Conservation (phyloP, 2,113 vertebrate species). For the Bambusicola thoracicus region DNA sequence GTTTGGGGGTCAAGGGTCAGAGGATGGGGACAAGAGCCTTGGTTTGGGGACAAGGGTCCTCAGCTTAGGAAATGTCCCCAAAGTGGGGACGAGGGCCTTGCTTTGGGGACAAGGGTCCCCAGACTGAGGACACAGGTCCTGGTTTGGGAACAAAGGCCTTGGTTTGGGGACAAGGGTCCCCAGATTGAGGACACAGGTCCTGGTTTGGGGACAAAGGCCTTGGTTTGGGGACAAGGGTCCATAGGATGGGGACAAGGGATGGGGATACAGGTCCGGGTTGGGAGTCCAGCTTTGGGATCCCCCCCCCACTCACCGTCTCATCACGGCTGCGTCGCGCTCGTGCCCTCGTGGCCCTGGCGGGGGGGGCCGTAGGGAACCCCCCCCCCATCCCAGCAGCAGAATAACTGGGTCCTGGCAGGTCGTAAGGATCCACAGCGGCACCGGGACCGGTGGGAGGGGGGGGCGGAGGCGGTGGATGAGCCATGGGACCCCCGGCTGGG, state of each 20-base stretch:
- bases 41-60: too few relatives aligned
- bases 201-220: background rate
- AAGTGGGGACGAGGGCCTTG: background rate
- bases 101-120: background rate
- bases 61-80: too few relatives aligned
- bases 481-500: background rate
- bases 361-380: constrained; percentile 70
- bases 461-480: constrained; percentile 51
- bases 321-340: constrained; percentile 86
- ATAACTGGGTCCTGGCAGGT: constrained; percentile 91
- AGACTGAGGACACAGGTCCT: too few relatives aligned
- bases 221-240: too few relatives aligned
- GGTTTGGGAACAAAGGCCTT: too few relatives aligned
- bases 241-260: too few relatives aligned
- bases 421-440: constrained; percentile 86
- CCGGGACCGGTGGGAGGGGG: background rate
- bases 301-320: constrained; percentile 84
- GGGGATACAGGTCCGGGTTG: too few relatives aligned
- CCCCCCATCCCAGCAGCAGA: constrained; percentile 74
- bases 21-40: too few relatives aligned
- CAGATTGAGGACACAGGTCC: background rate
- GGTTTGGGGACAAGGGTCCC: too few relatives aligned
- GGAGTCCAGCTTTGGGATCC: too few relatives aligned
- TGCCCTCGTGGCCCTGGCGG: constrained; percentile 80
- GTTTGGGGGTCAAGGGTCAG: too few relatives aligned